Base-by-base conservation (phyloP, 37 sponge, comb jelly and placozoan species). In the Mnemiopsis leidyi region DNA sequence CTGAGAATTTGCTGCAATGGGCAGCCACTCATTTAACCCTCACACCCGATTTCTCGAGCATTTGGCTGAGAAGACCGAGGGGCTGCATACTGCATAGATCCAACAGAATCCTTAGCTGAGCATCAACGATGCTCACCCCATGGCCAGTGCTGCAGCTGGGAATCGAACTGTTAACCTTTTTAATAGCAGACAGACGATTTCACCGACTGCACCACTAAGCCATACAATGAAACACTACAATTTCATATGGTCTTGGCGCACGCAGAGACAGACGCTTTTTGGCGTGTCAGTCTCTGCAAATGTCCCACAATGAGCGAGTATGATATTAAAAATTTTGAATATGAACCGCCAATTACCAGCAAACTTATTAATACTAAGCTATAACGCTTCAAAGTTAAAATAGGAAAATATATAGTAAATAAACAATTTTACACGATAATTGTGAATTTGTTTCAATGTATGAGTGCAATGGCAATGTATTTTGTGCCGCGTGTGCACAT, bases 1-100 rank as follows among this genome's bases (percentile, higher is more conserved):
- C 79, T 36, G 79, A 77, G 79, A 77, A 33, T 77, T 77, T 32
- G 35, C 79, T 77, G 79, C 79, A 34, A 77, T 77, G 79, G 33
- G 79, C 79, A 77, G 79, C 79, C 33, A 33, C 79, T 77, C 32
- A 77, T 32, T 77, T 77, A 77, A 28, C 79, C 79, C 79, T 77
- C 79, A 26, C 79, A 32, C 79, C 26, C 79, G 32, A 32, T 77
- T 77, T 77, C 79, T 77, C 61, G 61, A 48, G 61, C 13, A 48
- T 48, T 48, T 13, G 61, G 61, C 61, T 48, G 61, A n/a, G n/a
- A 18, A 48, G 61, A 48, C 61, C 61, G 61, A 13, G 61, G 61
- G 61, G n/a, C n/a, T n/a, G n/a, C n/a, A n/a, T n/a, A n/a, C 61
- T 48, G 61, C 61, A 48, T 48, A 48, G 61, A 48, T 13, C 61